Evolutionary conservation across 2,888 invertebrate genomes (phyloP).

Genomic region (Protonemura montana): DNA sequence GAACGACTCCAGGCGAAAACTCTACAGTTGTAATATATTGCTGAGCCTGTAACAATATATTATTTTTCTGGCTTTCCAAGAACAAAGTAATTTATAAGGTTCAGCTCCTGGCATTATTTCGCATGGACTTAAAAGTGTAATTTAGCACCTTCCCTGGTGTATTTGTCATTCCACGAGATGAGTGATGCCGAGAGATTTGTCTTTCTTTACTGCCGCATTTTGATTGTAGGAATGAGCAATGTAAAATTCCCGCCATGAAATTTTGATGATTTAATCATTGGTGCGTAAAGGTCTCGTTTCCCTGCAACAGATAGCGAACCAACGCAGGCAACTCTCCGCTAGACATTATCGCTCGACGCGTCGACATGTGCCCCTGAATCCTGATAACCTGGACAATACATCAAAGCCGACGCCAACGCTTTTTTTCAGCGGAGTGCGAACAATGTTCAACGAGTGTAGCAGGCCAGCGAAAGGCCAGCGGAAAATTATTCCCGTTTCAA

Average conservation of each 20-base stretch:
- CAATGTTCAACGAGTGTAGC: background rate
- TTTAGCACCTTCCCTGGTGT: constrained; percentile 4
- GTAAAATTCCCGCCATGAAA: background rate
- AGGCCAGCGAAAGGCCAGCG: background rate
- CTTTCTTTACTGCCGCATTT: background rate
- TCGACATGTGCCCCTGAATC: background rate
- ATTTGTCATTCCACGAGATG: background rate
- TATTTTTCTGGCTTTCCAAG: constrained; percentile 12
- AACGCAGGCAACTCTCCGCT: background rate
- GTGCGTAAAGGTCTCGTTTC: background rate
- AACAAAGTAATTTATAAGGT: constrained; percentile 12
- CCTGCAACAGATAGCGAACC: too few species aligned
- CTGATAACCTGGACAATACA: background rate
- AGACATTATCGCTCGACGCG: background rate
- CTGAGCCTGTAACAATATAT: background rate
- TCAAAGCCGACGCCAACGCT: background rate
- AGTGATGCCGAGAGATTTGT: background rate
- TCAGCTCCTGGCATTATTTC: background rate
- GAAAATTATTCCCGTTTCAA: background rate
- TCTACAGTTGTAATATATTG: background rate
- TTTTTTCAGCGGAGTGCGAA: background rate
- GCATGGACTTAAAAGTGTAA: constrained; percentile 5
- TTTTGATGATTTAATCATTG: background rate
- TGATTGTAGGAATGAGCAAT: background rate
- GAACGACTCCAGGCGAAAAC: background rate